These are phyloP conservation scores for Sparidentex hasta DNA, from an alignment of 2,797 vertebrate genomes.

Conservation along the genomic window DNA sequence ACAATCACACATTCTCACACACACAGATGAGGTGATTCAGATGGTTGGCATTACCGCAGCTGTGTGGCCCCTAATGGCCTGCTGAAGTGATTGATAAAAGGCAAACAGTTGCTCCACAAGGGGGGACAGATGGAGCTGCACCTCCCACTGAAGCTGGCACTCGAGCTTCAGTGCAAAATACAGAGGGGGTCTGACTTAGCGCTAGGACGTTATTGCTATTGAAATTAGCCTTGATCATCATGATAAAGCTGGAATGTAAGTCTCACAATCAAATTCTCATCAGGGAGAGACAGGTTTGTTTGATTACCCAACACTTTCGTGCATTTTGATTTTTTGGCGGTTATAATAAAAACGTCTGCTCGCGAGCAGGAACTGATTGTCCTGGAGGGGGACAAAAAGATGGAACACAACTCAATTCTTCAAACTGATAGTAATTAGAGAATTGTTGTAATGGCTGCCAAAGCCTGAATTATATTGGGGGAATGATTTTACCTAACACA, in stretches of 20 bases:
- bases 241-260: conserved; percentile 53
- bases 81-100: conserved; percentile 83
- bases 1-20: conserved; percentile 55
- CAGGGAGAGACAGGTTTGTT: conserved; percentile 40
- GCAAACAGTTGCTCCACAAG: conserved; percentile 70
- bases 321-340: conserved; percentile 47
- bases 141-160: conserved; percentile 67
- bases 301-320: conserved; percentile 59
- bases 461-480: background rate
- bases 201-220: conserved; percentile 48
- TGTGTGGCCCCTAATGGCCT: conserved; percentile 75
- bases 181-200: conserved; percentile 45
- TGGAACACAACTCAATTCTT: background rate
- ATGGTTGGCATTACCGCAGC: conserved; percentile 73
- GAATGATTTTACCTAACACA: conserved; percentile 4
- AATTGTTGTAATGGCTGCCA: conserved; percentile 13
- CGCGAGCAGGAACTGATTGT: conserved; percentile 41
- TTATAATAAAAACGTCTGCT: conserved; percentile 38
- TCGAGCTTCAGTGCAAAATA: conserved; percentile 54
- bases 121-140: conserved; percentile 75
- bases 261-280: conserved; percentile 58
- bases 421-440: conserved; percentile 21
- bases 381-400: background rate
- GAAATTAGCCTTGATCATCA: conserved; percentile 62
- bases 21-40: conserved; percentile 72